Base-by-base conservation (phyloP, 2,888 invertebrate genomes). In the Caenorhabditis uteleia region DNA sequence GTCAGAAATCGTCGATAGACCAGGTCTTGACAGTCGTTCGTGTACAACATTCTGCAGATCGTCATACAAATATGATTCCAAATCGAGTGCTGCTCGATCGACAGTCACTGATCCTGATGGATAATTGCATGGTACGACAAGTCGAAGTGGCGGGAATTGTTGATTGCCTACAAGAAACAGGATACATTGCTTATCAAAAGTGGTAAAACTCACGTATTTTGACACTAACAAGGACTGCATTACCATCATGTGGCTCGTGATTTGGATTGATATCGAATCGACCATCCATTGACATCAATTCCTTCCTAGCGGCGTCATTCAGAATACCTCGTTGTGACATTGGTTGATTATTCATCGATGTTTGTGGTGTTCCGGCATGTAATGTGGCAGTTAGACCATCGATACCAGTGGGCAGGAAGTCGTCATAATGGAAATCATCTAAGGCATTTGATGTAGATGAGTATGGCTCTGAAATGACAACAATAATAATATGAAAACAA, bases 11-110 rank as follows among this genome's bases (percentile, higher is more conserved):
- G 79, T 61, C 14, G 70, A 53, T 8, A 74, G 47, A 21, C 69
- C 70, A 3, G 70, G 66, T 45, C 74, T 62, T 21, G 60, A 58
- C 44, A 82, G 62, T 34, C 79, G 65, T 23, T 80, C 78, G 40
- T 82, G 73, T n/a, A 82, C 75, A 7, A 58, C 57, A 46, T 78
- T 80, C 44, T 79, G 78, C 23, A 82, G 65, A 33, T 82, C 82
- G 53, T 82, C 82, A 64, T 72, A 82, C 44, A 75, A 74, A 60
- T 78, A 82, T 3, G 76, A 60, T 40, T 79, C 82, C 64, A 80
- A 26, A 46, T 79, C 82, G 23, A 79, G 56, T 8, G 66, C 70
- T 20, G 72, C 73, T 29, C 78, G 39, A 26, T 78, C 78, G 29
- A 78, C 72, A 2, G 69, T 47, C 23, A 77, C 70, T 18, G 46